Evolutionary conservation across 1,140 invertebrate species (phyloP), one percentile per base, ranked within the genome.

Genomic region (Anastatus disparis): DNA sequence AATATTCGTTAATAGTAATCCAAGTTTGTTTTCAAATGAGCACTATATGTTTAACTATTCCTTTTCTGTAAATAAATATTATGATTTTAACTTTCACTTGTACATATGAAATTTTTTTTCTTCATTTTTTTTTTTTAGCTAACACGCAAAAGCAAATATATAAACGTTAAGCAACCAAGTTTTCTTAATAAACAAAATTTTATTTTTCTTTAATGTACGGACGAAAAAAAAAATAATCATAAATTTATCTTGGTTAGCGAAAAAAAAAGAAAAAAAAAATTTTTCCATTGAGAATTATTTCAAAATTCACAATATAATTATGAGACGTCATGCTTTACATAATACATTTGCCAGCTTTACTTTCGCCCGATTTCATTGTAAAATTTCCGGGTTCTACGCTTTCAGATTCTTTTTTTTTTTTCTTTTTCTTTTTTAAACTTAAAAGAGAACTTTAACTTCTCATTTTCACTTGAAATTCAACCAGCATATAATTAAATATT

Each of bases 341-440:
- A 50, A 50, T 24, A 29, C 15, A 53, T 27, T n/a, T 29, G 27
- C 50, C 12, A 53, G 17, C 50, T 53, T 53, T 53, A 24, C 15
- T 53, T 53, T 12, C 4, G 4, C 12, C 17, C 12, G 46, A 50
- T 50, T 50, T 29, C 50, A 53, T 53, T 53, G 50, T 53, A 12
- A 27, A 27, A 53, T 53, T 53, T 53, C 50, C 50, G 24, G 50
- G 12, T 53, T 50, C 46, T 50, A 50, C 46, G 46, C 42, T 44
- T 44, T 44, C 42, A n/a, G 42, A 44, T 44, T 44, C 40, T 67
- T 26, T 40, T 35, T 26, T 48, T 38, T 59, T 3, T 61, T 53
- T 48, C 24, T 53, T 31, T 61, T 20, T 66, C 42, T 56, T 12
- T 73, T 29, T 17, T 3, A 38, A n/a, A n/a, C n/a, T n/a, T n/a